Evolutionary conservation across 2,888 invertebrate species (phyloP), one percentile per base, ranked within the genome.

Genomic region (Mythimna lalbum): DNA sequence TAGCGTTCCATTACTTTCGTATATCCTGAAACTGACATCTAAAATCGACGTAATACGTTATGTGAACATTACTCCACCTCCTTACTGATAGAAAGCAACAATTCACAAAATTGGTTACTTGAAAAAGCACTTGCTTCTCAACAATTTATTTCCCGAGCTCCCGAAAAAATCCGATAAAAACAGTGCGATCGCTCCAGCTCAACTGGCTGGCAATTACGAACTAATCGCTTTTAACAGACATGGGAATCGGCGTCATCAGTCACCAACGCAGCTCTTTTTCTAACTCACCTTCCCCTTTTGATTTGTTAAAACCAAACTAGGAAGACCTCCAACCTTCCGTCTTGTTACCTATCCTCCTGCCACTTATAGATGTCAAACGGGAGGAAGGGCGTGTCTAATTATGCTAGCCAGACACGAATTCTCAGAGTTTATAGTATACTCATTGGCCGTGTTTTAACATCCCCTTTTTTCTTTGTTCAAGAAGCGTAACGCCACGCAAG

Each of bases 401-500:
- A 90, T 62, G 81, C 75, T 91, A 89, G 93, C 65, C 84, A 87
- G 86, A 89, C 85, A 75, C 79, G 81, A 89, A 89, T 93, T 93
- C 93, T 90, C 91, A 91, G 90, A 88, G 89, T 90, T 87, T 87
- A 87, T 89, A 89, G 87, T 88, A 88, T 86, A 90, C 90, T 91
- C 89, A 92, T 90, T 90, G 89, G 87, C 87, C 90, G 89, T 90
- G 88, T 90, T 91, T 89, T 86, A 87, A 88, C 89, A 92, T 90
- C 92, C 93, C 93, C 92, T 93, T 93, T 77, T 93, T 94, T 92
- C 93, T 93, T 92, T 94, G 95, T 92, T 90, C 93, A 94, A 87
- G 89, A 85, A 93, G 90, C 95, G 94, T 93, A 91, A 92, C 95
- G 91, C 92, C 93, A 93, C 93, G 93, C 94, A 91, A 93, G 90